Conservation (phyloP, 2,888 invertebrate species). For the Eristalis arbustorum region DNA sequence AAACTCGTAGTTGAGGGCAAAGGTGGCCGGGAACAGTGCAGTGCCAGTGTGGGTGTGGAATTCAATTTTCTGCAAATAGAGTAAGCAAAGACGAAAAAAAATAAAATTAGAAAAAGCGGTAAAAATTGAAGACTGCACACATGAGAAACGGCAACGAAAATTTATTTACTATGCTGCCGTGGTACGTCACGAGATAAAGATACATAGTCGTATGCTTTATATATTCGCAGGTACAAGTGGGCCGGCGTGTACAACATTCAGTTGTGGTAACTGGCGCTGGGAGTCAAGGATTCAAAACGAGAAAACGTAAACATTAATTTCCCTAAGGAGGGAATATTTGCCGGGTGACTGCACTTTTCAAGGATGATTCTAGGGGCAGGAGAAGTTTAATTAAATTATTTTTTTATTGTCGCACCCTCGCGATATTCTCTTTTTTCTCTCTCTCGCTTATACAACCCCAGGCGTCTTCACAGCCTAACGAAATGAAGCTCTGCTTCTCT, state of each 20-base stretch:
- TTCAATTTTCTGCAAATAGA: constrained; percentile 80
- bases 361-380: constrained; percentile 32
- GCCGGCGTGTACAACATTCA: constrained; percentile 28
- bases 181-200: constrained; percentile 34
- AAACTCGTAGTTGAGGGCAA: constrained; percentile 89
- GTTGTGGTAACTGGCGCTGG: constrained; percentile 35
- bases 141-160: constrained; percentile 54
- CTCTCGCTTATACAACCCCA: constrained; percentile 19
- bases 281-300: constrained; percentile 53
- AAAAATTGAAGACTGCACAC: constrained; percentile 59
- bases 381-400: constrained; percentile 69
- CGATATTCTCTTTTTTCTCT: background rate
- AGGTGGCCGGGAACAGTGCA: constrained; percentile 88
- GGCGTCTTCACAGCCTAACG: constrained; percentile 33
- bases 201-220: constrained; percentile 6
- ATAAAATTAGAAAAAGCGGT: constrained; percentile 43
- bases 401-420: constrained; percentile 46
- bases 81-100: constrained; percentile 18
- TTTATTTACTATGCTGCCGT: constrained; percentile 54
- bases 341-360: constrained; percentile 70
- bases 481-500: constrained; percentile 33
- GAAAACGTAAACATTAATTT: constrained; percentile 72
- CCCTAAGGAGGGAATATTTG: constrained; percentile 71
- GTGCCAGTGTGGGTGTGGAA: constrained; percentile 87
- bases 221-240: constrained; percentile 58